Evolutionary conservation across 2,113 vertebrate species (phyloP).

Genomic region (Mustela nigripes): DNA sequence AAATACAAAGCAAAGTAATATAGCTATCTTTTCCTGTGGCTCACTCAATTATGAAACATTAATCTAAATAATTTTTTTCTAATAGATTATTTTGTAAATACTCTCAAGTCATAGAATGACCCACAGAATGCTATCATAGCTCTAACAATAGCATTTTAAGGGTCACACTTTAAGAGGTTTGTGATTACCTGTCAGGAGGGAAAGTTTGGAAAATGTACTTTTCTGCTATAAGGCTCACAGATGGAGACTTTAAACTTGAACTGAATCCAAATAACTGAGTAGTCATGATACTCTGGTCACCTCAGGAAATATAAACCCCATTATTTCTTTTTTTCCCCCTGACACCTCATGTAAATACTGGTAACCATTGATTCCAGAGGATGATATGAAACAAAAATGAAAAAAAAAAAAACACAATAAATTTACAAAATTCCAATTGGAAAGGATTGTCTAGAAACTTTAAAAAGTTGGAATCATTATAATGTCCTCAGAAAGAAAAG

Average conservation of each 20-base stretch:
- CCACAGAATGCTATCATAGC: background rate
- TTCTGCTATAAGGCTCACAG: slow-evolving; percentile 35
- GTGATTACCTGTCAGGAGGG: background rate
- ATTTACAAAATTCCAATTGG: slow-evolving; percentile 5
- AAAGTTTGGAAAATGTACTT: slow-evolving; percentile 53
- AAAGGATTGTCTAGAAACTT: slow-evolving; percentile 21
- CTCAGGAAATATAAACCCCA: slow-evolving; percentile 46
- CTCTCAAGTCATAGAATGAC: background rate
- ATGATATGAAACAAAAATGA: background rate
- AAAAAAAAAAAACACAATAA: background rate
- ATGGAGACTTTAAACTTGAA: slow-evolving; percentile 53
- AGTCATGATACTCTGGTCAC: slow-evolving; percentile 35
- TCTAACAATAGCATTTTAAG: background rate
- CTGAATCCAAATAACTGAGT: slow-evolving; percentile 61
- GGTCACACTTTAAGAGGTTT: slow-evolving; percentile 21
- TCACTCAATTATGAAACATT: background rate
- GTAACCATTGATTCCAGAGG: slow-evolving; percentile 41
- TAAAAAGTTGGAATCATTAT: slow-evolving; percentile 22
- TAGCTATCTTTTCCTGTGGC: background rate
- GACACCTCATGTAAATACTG: slow-evolving; percentile 12
- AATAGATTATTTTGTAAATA: slow-evolving; percentile 12
- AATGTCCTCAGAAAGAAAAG: slow-evolving; percentile 14
- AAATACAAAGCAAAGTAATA: slow-evolving; percentile 23
- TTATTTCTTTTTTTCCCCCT: slow-evolving; percentile 60
- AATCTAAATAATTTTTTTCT: background rate